These are phyloP conservation scores for Drosophila kokeensis DNA, from an alignment of 2,888 invertebrate genomes.

Conservation along the genomic window DNA sequence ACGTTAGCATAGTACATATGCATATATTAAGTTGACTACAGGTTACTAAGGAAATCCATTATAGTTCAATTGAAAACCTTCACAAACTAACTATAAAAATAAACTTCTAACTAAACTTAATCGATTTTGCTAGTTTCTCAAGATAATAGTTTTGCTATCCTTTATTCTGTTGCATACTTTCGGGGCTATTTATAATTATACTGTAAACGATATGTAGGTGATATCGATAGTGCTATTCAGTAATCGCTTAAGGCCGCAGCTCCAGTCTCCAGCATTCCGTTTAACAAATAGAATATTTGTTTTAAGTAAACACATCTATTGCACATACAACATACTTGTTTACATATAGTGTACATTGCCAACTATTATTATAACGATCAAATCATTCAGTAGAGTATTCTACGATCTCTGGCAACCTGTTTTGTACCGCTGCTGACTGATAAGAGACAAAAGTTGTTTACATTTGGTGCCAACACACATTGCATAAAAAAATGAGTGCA, in stretches of 20 bases:
- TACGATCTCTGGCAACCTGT: not conserved
- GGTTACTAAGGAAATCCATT: not conserved
- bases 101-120: constrained; percentile 60
- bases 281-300: not conserved
- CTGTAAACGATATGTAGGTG: not conserved
- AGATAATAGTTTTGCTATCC: accelerated
- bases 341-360: no score
- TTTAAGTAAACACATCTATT: not conserved
- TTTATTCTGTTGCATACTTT: constrained; percentile 16
- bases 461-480: not conserved
- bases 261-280: not conserved
- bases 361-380: not conserved
- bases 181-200: not conserved
- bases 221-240: constrained; percentile 39
- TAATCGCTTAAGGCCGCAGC: not conserved
- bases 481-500: constrained; percentile 22
- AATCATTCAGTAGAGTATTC: no score
- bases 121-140: not conserved
- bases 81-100: no score
- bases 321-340: not conserved
- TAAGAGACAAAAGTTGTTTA: not conserved
- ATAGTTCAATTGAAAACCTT: no score
- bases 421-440: not conserved
- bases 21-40: constrained; percentile 8
- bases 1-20: constrained; percentile 32